These are phyloP conservation scores for Crocuta crocuta DNA, from an alignment of 2,113 vertebrate genomes.

Conservation along the genomic window DNA sequence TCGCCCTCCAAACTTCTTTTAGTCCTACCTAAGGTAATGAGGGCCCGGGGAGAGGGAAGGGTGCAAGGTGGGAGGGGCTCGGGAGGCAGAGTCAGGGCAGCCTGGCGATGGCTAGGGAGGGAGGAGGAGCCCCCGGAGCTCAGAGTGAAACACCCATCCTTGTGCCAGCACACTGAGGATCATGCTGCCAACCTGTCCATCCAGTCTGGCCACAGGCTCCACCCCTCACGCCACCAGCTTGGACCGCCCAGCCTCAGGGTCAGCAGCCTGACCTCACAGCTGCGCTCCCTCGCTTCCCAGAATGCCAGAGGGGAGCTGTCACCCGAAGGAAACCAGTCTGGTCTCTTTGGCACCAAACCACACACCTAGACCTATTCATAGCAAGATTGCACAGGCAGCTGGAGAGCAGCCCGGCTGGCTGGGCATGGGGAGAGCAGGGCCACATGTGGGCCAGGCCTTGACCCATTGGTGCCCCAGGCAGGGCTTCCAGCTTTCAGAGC, in stretches of 20 bases:
- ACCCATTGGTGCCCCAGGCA: neutral
- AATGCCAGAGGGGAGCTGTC: conserved; percentile 71
- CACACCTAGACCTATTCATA: conserved; percentile 60
- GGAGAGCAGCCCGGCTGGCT: neutral
- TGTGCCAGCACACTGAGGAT: neutral
- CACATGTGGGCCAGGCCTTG: neutral
- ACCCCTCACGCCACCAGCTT: conserved; percentile 74
- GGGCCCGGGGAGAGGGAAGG: neutral
- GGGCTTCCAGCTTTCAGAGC: neutral
- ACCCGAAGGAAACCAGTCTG: conserved; percentile 67
- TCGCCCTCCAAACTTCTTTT: neutral
- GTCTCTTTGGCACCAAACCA: conserved; percentile 66
- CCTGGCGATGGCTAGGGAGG: neutral
- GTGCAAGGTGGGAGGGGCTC: neutral
- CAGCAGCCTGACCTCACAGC: conserved; percentile 54
- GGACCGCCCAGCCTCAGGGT: conserved; percentile 44
- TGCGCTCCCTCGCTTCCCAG: conserved; percentile 65
- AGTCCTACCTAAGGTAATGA: neutral
- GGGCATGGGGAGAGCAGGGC: neutral
- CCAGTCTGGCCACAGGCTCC: conserved; percentile 62
- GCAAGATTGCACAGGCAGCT: conserved; percentile 59
- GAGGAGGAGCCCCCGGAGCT: neutral
- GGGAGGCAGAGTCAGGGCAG: neutral
- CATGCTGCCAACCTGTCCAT: conserved; percentile 48
- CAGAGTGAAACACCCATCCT: neutral